These are phyloP conservation scores for Taeniopygia guttata DNA, from an alignment of 2,797 vertebrate genomes.

Conservation along the genomic window DNA sequence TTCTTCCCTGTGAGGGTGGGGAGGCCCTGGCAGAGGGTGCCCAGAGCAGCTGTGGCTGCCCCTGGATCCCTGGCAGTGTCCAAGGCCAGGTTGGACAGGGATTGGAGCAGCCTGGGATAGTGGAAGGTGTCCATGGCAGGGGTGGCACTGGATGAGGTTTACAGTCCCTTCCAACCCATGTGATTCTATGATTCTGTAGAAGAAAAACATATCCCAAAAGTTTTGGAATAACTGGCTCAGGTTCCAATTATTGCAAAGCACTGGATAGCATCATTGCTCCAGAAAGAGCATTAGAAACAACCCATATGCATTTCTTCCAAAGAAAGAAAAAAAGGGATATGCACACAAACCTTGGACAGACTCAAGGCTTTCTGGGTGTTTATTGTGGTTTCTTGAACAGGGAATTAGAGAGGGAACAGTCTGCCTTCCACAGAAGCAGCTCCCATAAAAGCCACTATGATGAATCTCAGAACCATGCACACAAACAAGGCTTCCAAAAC, in stretches of 20 bases:
- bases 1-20: rapidly evolving
- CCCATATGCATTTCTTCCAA: neutral
- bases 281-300: neutral
- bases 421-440: neutral
- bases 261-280: neutral
- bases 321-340: neutral
- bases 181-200: neutral
- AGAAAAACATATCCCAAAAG: rapidly evolving
- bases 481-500: neutral
- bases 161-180: neutral
- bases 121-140: neutral
- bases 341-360: neutral
- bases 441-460: neutral
- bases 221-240: neutral
- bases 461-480: neutral
- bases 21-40: neutral
- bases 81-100: rapidly evolving
- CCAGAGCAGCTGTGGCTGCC: neutral
- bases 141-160: rapidly evolving
- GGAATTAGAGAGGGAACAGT: neutral
- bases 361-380: neutral
- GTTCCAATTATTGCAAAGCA: neutral
- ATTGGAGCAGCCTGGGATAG: rapidly evolving
- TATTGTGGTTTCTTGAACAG: neutral
- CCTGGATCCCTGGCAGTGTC: neutral